Conservation (phyloP, 2,113 vertebrate species). For the Eclectus roratus region DNA sequence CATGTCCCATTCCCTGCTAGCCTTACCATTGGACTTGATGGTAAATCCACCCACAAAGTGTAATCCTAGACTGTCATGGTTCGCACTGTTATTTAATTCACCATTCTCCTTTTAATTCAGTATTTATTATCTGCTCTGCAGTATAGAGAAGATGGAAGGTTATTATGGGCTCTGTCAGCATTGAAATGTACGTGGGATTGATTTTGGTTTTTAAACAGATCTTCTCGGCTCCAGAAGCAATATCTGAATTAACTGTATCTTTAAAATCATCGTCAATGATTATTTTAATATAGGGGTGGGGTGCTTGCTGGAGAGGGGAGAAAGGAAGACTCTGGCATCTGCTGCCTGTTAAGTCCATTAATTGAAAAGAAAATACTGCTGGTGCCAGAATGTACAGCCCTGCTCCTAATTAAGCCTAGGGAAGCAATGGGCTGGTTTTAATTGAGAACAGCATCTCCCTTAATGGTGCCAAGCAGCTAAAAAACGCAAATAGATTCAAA, state of each 20-base stretch:
- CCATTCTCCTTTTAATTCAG: neutral
- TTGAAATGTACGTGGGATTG: neutral
- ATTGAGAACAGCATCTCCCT: slow-evolving; percentile 57
- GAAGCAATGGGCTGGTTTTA: slow-evolving; percentile 62
- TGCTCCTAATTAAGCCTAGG: slow-evolving; percentile 62
- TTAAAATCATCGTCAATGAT: neutral
- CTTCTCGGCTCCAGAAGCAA: neutral
- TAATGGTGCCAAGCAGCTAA: slow-evolving; percentile 52
- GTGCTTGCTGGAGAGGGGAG: neutral
- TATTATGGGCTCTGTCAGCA: neutral
- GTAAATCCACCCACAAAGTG: neutral
- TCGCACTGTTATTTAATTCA: neutral
- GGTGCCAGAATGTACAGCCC: slow-evolving; percentile 54
- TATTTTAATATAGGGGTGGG: slow-evolving; percentile 1
- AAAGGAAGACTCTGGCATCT: slow-evolving; percentile 45
- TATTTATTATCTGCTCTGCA: neutral
- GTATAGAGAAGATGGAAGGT: neutral
- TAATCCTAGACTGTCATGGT: neutral
- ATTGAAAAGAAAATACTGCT: slow-evolving; percentile 64
- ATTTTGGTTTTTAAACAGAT: neutral
- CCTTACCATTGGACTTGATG: neutral
- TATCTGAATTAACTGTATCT: neutral
- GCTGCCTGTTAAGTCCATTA: slow-evolving; percentile 58
- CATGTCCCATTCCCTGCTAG: neutral
- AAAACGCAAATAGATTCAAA: slow-evolving; percentile 26